Evolutionary conservation across 1,140 invertebrate species (phyloP), one percentile per base, ranked within the genome.

Genomic region (Penaeus vannamei): DNA sequence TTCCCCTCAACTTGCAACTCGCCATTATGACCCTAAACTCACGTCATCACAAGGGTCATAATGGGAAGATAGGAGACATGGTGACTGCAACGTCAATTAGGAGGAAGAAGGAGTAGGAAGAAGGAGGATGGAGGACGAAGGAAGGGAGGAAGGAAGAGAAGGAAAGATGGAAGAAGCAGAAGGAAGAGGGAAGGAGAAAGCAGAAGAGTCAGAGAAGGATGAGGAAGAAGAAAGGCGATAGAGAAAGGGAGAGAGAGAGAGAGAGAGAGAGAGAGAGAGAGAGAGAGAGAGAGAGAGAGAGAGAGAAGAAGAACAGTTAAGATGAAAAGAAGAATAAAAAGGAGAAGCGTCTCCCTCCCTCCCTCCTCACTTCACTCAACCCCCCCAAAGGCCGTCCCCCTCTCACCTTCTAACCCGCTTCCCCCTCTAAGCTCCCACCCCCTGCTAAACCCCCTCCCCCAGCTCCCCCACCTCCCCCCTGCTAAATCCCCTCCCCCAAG

Each of bases 1-100:
- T 53, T 53, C 12, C 53, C 4, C 53, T 53, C 4, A 53, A 12
- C 53, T 53, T 53, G 53, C 53, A 53, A 53, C 53, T 53, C 17
- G 53, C 46, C 53, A 85, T 77, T 85, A 85, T 77, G 69, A 77
- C 46, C 84, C 69, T 77, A 76, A 85, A 85, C 69, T 62, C 84
- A 53, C 69, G 84, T 85, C 84, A 72, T 85, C 84, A 32, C 69
- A 85, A 53, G 69, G 14, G 17, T 69, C 29, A 61, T 85, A 77
- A 85, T 42, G 26, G 84, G 60, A 61, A 26, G 66, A 60, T 59
- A 77, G 64, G 20, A 22, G 62, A 22, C 61, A 23, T 36, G 60
- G 82, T 10, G 69, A 19, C 32, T 32, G 69, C 26, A 72, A 26
- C 69, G 32, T 64, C 61, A 64, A 26, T 26, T 60, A 36, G 82